phyloP scores from a whole-genome alignment of 1,140 invertebrate genomes.

The Drosophila ironensis region DNA sequence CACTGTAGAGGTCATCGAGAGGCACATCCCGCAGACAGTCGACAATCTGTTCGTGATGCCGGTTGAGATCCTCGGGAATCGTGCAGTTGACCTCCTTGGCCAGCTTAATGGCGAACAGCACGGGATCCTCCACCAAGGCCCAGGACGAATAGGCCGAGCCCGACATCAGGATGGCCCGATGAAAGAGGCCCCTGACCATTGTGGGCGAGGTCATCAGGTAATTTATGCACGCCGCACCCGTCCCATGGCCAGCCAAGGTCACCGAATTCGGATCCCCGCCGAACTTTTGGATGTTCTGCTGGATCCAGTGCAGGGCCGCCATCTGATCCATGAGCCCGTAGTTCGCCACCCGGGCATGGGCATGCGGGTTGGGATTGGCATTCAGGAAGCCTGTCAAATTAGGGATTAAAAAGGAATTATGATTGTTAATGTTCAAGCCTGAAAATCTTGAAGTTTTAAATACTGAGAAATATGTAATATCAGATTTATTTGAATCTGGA shows the following conservation, averaged over 20 bases:
- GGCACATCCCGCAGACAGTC: conserved; percentile 90
- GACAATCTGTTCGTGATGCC: conserved; percentile 90
- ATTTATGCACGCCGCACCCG: conserved; percentile 97
- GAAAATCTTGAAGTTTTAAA: no score
- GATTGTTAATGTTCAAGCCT: background rate
- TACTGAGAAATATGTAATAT: no score
- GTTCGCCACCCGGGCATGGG: conserved; percentile 92
- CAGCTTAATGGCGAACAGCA: conserved; percentile 91
- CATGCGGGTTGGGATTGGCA: conserved; percentile 90
- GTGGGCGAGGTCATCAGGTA: conserved; percentile 97
- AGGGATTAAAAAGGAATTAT: background rate
- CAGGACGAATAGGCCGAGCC: conserved; percentile 96
- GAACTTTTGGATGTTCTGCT: conserved; percentile 95
- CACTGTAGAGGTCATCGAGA: conserved; percentile 89
- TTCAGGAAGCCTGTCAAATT: conserved; percentile 93
- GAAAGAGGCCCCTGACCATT: conserved; percentile 94
- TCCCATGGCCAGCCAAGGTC: conserved; percentile 95
- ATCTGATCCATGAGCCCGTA: conserved; percentile 97
- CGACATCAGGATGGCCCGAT: conserved; percentile 93
- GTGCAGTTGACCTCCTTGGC: conserved; percentile 93
- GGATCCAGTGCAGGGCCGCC: conserved; percentile 94
- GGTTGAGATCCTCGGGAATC: conserved; percentile 88
- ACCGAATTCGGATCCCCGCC: conserved; percentile 94
- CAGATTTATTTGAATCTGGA: no score
- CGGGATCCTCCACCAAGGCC: conserved; percentile 95